Evolutionary conservation across 2,888 invertebrate genomes (phyloP).

Genomic region (Apocheima hispidaria): DNA sequence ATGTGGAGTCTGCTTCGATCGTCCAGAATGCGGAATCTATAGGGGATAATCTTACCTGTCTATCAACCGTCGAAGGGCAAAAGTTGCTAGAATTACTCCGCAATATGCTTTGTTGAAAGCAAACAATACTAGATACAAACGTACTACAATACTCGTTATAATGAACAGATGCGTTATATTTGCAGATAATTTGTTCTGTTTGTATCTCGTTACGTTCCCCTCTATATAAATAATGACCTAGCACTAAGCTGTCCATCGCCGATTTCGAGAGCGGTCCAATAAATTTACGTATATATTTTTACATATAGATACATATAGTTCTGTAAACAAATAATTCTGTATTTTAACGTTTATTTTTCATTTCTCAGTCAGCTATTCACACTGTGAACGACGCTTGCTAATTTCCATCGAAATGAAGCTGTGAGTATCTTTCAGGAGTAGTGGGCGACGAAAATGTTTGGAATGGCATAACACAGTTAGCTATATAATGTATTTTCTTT

Average conservation of each 20-base stretch:
- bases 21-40: too few relatives aligned
- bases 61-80: slow-evolving; percentile 7
- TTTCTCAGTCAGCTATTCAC: background rate
- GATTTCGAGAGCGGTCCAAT: slow-evolving; percentile 12
- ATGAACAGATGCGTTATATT: slow-evolving; percentile 32
- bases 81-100: slow-evolving; percentile 2
- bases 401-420: too few relatives aligned
- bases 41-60: too few relatives aligned
- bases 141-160: slow-evolving; percentile 28
- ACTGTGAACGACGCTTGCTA: too few relatives aligned
- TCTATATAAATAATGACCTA: slow-evolving; percentile 36
- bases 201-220: slow-evolving; percentile 42
- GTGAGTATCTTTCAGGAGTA: too few relatives aligned
- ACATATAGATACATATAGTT: too few relatives aligned
- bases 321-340: background rate
- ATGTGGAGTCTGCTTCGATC: too few relatives aligned
- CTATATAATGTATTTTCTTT: too few relatives aligned
- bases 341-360: background rate
- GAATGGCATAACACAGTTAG: too few relatives aligned
- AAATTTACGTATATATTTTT: too few relatives aligned
- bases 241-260: slow-evolving; percentile 27
- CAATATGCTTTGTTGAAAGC: slow-evolving; percentile 19
- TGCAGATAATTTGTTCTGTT: slow-evolving; percentile 46
- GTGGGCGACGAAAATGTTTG: too few relatives aligned
- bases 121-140: slow-evolving; percentile 28